Percentiles rank a stretch among this genome's conserved stretches.
phyloP scores from a whole-genome alignment of 2,113 vertebrate genomes.

The Coreoperca whiteheadi region DNA sequence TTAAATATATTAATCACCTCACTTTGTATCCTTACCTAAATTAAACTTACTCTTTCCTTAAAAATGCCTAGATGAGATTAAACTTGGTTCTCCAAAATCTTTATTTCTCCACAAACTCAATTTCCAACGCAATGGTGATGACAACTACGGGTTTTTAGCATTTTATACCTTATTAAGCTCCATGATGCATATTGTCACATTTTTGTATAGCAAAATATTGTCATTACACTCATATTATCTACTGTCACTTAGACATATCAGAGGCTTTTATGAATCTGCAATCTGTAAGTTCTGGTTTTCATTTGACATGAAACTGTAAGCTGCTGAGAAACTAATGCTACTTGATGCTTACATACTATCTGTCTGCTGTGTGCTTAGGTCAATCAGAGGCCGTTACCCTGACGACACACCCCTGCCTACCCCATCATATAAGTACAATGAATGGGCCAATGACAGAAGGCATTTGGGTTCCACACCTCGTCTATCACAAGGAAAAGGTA shows the following conservation, averaged over 20 bases:
- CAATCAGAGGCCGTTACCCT: slow-evolving; percentile 88
- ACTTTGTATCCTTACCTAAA: neutral
- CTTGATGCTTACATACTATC: neutral
- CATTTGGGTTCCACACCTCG: slow-evolving; percentile 94
- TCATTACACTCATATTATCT: neutral
- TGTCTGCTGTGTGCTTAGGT: slow-evolving; percentile 81
- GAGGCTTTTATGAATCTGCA: neutral
- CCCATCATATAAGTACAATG: slow-evolving; percentile 97
- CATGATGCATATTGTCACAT: too few relatives aligned
- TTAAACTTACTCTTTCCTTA: neutral
- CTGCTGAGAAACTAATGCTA: neutral
- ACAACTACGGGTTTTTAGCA: neutral
- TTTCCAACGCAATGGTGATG: neutral
- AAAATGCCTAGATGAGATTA: neutral
- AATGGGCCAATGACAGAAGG: slow-evolving; percentile 95
- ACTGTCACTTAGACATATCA: neutral
- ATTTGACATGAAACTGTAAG: neutral
- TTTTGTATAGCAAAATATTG: neutral
- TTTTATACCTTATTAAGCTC: neutral
- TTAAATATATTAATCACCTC: neutral
- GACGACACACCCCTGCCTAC: slow-evolving; percentile 94
- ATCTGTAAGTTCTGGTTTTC: neutral
- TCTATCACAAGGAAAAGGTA: slow-evolving; percentile 95
- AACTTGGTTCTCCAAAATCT: neutral
- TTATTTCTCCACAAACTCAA: neutral